These are phyloP conservation scores for Emydura subglobosa DNA, from an alignment of 2,113 vertebrate species.

Conservation along the genomic window DNA sequence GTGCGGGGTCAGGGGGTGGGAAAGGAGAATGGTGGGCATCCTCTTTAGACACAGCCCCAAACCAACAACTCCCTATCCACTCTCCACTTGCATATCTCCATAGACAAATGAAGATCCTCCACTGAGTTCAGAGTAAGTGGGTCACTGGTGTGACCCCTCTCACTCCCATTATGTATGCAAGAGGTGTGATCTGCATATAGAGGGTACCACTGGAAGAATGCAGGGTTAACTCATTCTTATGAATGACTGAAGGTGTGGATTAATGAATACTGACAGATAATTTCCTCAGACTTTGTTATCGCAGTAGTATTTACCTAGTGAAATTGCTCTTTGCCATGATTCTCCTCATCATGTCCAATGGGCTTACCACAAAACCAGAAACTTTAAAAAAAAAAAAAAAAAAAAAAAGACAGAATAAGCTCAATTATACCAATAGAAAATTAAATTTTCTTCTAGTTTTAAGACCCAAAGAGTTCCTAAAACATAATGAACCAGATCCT, in stretches of 20 bases:
- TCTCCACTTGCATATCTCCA: neutral
- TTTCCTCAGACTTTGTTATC: neutral
- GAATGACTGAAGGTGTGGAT: neutral
- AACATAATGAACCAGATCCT: neutral
- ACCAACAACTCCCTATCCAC: neutral
- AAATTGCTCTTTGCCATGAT: neutral
- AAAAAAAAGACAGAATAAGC: neutral
- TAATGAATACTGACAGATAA: neutral
- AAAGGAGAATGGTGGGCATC: neutral
- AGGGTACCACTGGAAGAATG: neutral
- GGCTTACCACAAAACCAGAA: neutral
- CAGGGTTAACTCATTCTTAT: neutral
- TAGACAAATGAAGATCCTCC: neutral
- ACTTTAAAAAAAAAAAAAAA: neutral
- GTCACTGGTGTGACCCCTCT: too few relatives aligned
- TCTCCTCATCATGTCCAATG: neutral
- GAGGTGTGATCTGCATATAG: too few relatives aligned
- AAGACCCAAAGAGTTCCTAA: neutral
- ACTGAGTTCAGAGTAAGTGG: neutral
- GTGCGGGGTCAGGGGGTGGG: neutral
- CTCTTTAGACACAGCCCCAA: neutral
- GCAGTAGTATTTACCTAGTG: neutral
- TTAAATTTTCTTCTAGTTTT: neutral
- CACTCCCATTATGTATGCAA: too few relatives aligned
- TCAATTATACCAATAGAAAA: neutral